Evolutionary conservation across 2,113 vertebrate species (phyloP), one percentile per base, ranked within the genome.

Genomic region (Centropristis striata): DNA sequence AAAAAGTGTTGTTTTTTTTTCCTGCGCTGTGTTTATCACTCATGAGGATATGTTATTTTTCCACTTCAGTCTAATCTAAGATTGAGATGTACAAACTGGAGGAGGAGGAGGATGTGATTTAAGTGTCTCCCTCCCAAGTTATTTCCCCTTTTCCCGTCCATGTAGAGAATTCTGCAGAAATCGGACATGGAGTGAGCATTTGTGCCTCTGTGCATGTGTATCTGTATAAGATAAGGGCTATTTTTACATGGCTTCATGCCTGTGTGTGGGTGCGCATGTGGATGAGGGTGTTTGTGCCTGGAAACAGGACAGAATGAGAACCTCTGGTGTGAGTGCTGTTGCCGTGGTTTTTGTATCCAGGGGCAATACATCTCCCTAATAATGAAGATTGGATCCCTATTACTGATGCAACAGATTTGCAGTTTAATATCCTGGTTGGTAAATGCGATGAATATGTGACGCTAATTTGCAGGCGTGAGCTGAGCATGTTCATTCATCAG

Each of bases 401-500:
- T 42, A 21, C 36, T 4, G 37, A 58, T 47, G 75, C 69, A 2
- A 60, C 59, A 20, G 15, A 76, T 61, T 41, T 36, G 71, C 63
- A 10, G 23, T 28, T 16, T 79, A 41, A 83, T 78, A 53, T 86
- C 59, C 79, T 71, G 71, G 39, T 53, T 46, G 39, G 46, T 28
- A 60, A 70, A 59, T 41, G 58, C 2, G 41, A 78, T 81, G 84
- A 85, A 88, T 83, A 71, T 71, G 60, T 89, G 85, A 90, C 85
- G 80, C 77, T 90, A 86, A 92, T 93, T 89, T 92, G 73, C 88
- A 41, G 49, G 16, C 36, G 37, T 6, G 67, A 71, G 67, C 67
- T 1, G 41, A 37, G 79, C 61, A 70, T 79, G 61, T 83, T 87
- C 74, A 74, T 86, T 88, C 77, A 85, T 63, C 83, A 65, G 50